Evolutionary conservation across 2,797 vertebrate species (phyloP).

Genomic region (Emys orbicularis): DNA sequence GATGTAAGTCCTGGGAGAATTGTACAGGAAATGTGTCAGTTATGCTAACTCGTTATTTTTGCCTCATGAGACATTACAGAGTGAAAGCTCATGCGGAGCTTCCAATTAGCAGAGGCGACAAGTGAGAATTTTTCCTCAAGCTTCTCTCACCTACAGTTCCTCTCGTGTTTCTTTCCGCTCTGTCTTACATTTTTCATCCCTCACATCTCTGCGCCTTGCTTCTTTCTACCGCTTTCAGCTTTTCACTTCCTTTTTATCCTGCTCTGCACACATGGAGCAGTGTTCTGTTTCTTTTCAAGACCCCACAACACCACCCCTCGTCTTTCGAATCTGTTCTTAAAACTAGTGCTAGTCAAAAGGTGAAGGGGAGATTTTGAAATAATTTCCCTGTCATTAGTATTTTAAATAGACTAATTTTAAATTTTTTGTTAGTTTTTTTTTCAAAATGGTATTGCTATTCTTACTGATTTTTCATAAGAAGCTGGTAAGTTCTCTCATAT

Average conservation of each 20-base stretch:
- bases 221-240: background rate
- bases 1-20: background rate
- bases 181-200: background rate
- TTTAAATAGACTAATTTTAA: background rate
- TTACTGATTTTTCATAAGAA: background rate
- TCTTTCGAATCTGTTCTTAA: background rate
- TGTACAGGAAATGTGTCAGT: background rate
- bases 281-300: background rate
- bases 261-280: background rate
- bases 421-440: background rate
- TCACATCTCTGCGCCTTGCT: background rate
- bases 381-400: background rate
- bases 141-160: background rate
- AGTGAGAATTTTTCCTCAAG: background rate
- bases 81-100: constrained; percentile 18
- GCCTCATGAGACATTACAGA: background rate
- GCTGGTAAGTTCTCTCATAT: background rate
- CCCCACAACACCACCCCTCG: too few relatives aligned
- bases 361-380: background rate
- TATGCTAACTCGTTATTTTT: background rate
- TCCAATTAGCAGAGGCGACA: fast-evolving
- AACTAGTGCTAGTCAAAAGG: background rate
- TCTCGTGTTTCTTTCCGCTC: background rate
- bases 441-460: background rate
- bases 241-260: background rate